These are phyloP conservation scores for Drosophila lacteicornis DNA, from an alignment of 1,140 invertebrate genomes.

Conservation along the genomic window DNA sequence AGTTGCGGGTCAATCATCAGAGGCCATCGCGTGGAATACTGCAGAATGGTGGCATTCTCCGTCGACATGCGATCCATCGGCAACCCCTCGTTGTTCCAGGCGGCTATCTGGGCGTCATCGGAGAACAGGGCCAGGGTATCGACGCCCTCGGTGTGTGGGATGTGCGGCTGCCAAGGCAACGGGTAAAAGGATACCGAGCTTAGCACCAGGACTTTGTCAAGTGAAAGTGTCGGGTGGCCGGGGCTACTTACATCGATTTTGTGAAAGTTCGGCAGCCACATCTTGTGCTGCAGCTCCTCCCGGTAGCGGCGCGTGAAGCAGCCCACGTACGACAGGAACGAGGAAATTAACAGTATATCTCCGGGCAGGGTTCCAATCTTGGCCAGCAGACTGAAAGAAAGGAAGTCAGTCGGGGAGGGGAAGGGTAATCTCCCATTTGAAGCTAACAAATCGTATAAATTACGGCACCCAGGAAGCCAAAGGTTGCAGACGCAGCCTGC, in stretches of 20 bases:
- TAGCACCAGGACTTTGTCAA: slow-evolving; percentile 4
- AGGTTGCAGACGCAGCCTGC: slow-evolving; percentile 26
- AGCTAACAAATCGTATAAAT: slow-evolving; percentile 65
- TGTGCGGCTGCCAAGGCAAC: slow-evolving; percentile 87
- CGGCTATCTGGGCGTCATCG: slow-evolving; percentile 95
- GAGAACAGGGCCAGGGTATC: slow-evolving; percentile 94
- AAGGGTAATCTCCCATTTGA: slow-evolving; percentile 42
- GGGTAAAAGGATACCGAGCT: not conserved
- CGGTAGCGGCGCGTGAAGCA: slow-evolving; percentile 96
- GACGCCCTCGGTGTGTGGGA: slow-evolving; percentile 92
- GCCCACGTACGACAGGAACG: slow-evolving; percentile 98
- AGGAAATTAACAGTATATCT: slow-evolving; percentile 95
- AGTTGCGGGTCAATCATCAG: slow-evolving; percentile 97
- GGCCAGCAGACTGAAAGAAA: slow-evolving; percentile 84
- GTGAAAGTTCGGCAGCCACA: slow-evolving; percentile 87
- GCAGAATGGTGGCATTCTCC: slow-evolving; percentile 97
- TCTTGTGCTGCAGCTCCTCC: slow-evolving; percentile 91
- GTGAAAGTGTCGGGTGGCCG: slow-evolving; percentile 9
- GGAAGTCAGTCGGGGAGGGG: slow-evolving; percentile 6
- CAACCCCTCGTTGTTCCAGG: slow-evolving; percentile 97
- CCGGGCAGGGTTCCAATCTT: slow-evolving; percentile 93
- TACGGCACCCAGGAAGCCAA: slow-evolving; percentile 49
- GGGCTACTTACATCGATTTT: slow-evolving; percentile 85
- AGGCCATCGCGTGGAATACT: slow-evolving; percentile 96
- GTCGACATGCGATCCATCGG: slow-evolving; percentile 97